Evolutionary conservation across 2,888 invertebrate species (phyloP).

Genomic region (Agonum fuliginosum): DNA sequence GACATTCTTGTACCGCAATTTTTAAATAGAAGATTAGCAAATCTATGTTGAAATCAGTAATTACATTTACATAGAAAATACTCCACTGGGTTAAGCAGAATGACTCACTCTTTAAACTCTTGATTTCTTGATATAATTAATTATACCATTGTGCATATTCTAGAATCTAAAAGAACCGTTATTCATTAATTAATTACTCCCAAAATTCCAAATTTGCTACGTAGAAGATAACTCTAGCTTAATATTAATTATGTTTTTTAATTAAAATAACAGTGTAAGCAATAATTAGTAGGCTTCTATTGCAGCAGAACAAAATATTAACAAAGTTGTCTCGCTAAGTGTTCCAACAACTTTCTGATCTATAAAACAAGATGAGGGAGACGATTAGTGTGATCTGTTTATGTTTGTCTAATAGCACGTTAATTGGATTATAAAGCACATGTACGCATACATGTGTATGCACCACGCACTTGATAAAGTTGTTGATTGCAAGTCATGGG

Average conservation of each 20-base stretch:
- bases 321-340: slow-evolving; percentile 34
- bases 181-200: background rate
- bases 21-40: slow-evolving; percentile 26
- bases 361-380: slow-evolving; percentile 39
- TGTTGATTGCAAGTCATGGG: slow-evolving; percentile 10
- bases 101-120: slow-evolving; percentile 18
- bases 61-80: slow-evolving; percentile 38
- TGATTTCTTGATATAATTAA: slow-evolving; percentile 6
- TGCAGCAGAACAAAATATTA: slow-evolving; percentile 17
- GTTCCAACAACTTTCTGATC: slow-evolving; percentile 38
- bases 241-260: background rate
- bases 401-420: slow-evolving; percentile 40
- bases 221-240: background rate
- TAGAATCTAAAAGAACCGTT: background rate
- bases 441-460: background rate
- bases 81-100: slow-evolving; percentile 24
- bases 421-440: slow-evolving; percentile 43
- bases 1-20: slow-evolving; percentile 18
- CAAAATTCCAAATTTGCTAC: slow-evolving; percentile 21
- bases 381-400: slow-evolving; percentile 40
- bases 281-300: background rate
- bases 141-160: slow-evolving; percentile 6
- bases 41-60: slow-evolving; percentile 28
- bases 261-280: background rate
- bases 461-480: slow-evolving; percentile 27